phyloP scores from a whole-genome alignment of 2,797 vertebrate genomes.

The Liasis olivaceus region DNA sequence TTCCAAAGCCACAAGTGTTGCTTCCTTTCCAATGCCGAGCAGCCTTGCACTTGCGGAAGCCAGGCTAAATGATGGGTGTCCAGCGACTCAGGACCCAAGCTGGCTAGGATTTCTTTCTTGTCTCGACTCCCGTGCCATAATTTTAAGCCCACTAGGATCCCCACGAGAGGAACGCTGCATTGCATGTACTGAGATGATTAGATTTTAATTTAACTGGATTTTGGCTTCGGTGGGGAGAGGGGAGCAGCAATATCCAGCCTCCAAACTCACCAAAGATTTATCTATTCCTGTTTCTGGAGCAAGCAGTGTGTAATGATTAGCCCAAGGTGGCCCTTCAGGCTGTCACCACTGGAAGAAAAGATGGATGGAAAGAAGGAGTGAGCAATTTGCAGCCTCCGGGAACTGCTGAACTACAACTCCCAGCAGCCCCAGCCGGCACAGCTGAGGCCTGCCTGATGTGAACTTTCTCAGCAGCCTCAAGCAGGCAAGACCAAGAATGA shows the following conservation, averaged over 20 bases:
- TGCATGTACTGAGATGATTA: not conserved
- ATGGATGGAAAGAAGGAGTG: no score
- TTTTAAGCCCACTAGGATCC: not conserved
- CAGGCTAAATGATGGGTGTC: not conserved
- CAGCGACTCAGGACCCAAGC: no score
- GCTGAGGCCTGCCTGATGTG: not conserved
- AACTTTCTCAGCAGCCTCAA: not conserved
- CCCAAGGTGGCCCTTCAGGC: not conserved
- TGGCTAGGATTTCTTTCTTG: not conserved
- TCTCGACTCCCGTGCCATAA: not conserved
- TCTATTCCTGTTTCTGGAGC: not conserved
- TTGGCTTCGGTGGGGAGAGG: not conserved
- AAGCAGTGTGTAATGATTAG: not conserved
- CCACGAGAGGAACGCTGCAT: not conserved
- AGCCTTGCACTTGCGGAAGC: not conserved
- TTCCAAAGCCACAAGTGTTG: not conserved
- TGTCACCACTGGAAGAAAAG: no score
- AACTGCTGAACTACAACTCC: not conserved
- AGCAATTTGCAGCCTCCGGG: not conserved
- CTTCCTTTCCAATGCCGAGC: not conserved
- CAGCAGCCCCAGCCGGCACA: not conserved
- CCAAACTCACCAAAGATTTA: no score
- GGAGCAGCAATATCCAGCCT: rapidly evolving
- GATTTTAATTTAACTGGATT: not conserved
- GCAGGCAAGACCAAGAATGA: not conserved